Base-by-base conservation (phyloP, 2,797 vertebrate species). In the Rhinella marina region DNA sequence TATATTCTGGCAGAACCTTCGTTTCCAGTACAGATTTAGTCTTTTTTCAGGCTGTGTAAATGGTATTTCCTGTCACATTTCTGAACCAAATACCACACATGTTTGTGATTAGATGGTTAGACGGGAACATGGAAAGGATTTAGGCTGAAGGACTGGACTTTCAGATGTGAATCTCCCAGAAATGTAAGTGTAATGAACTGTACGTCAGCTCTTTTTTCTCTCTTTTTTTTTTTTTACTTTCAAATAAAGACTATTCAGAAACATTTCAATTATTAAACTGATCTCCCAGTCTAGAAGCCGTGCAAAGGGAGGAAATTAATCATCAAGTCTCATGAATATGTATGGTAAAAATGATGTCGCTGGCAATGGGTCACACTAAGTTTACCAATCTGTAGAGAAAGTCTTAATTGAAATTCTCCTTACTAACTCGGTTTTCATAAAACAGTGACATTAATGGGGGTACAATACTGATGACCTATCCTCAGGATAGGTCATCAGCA, bases 31-130 rank as follows among this genome's bases (percentile, higher is more conserved):
- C 68, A 73, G 66, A 85, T 85, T 62, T 68, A 27, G 14, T 17
- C 41, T 61, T 88, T 0, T 90, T 59, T 57, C 25, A 7, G 7
- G 72, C 90, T 91, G 86, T 90, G 78, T 86, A 91, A 90, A 88
- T 88, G 91, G 90, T 78, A 90, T 94, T 94, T 94, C 92, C 92
- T 92, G 91, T 89, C 19, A 10, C 86, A 64, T 89, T 88, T 85
- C 88, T 93, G 88, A 90, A 32, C 8, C 75, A 89, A 88, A 91
- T 87, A 48, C 48, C 75, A 59, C 93, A 92, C 8, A 0, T 92
- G 89, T 91, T 92, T 93, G 90, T 89, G 90, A 91, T 93, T 90
- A 90, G 89, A 81, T 82, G 78, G 25, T 57, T 57, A 62, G 77
- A 66, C 9, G 2, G 13, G 78, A 82, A 73, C 81, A 88, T 64